These are phyloP conservation scores for Ifrita kowaldi DNA, from an alignment of 2,113 vertebrate genomes.

Conservation along the genomic window DNA sequence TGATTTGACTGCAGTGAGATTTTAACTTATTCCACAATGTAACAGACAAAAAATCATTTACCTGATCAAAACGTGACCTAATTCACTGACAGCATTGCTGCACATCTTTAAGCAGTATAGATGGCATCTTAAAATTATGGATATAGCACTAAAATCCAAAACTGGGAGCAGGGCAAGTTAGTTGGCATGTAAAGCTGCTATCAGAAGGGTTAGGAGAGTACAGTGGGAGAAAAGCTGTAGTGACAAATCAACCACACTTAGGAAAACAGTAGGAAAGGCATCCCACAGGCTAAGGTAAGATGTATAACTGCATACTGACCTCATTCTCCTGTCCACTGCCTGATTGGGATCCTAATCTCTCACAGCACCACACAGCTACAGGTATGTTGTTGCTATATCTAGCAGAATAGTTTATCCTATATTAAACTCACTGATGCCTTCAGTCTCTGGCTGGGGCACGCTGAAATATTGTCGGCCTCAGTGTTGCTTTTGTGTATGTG, in stretches of 20 bases:
- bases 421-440: rapidly evolving
- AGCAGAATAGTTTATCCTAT: background rate
- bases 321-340: background rate
- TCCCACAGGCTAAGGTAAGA: background rate
- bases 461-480: background rate
- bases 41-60: background rate
- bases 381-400: background rate
- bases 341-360: background rate
- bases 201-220: background rate
- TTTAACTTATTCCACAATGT: background rate
- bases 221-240: background rate
- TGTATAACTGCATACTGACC: background rate
- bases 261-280: background rate
- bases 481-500: background rate
- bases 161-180: background rate
- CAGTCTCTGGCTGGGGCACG: background rate
- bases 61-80: background rate
- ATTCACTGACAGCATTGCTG: background rate
- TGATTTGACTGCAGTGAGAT: background rate
- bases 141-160: background rate
- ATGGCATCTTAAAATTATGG: background rate
- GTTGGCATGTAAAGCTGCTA: background rate
- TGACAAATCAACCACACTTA: background rate
- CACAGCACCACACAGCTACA: background rate
- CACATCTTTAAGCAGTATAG: background rate